phyloP scores from a whole-genome alignment of 1,140 invertebrate genomes.

The Ctenoplectra terminalis region DNA sequence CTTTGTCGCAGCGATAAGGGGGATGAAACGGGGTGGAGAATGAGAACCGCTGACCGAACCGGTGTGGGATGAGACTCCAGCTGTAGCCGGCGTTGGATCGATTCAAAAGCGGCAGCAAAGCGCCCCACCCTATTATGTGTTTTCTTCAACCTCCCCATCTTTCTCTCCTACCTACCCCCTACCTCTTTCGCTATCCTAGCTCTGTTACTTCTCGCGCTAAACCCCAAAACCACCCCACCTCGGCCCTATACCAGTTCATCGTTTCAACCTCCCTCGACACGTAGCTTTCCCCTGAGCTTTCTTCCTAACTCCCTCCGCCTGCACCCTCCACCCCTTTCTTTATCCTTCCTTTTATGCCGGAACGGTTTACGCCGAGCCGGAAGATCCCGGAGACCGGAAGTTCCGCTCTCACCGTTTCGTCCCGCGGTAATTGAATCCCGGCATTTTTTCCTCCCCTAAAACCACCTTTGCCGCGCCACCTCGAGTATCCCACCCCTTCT shows the following conservation, averaged over 20 bases:
- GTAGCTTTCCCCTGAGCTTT: slow-evolving; percentile 34
- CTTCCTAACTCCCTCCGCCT: neutral
- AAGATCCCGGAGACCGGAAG: slow-evolving; percentile 72
- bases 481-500: neutral
- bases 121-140: slow-evolving; percentile 80
- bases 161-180: slow-evolving; percentile 48
- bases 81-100: slow-evolving; percentile 79
- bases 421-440: slow-evolving; percentile 75
- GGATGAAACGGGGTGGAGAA: slow-evolving; percentile 24
- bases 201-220: slow-evolving; percentile 58
- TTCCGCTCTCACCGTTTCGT: slow-evolving; percentile 39
- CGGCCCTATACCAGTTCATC: neutral
- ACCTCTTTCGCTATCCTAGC: slow-evolving; percentile 35
- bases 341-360: slow-evolving; percentile 56
- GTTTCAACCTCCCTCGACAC: slow-evolving; percentile 1
- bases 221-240: slow-evolving; percentile 31
- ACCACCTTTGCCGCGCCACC: neutral
- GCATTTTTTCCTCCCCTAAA: slow-evolving; percentile 55
- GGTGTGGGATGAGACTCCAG: slow-evolving; percentile 72
- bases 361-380: slow-evolving; percentile 71
- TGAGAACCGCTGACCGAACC: slow-evolving; percentile 76
- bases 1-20: neutral
- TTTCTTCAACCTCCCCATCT: slow-evolving; percentile 74
- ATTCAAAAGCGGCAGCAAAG: slow-evolving; percentile 81
- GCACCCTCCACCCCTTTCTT: slow-evolving; percentile 15